Evolutionary conservation across 2,113 vertebrate species (phyloP), one percentile per base, ranked within the genome.

Genomic region (Neopipo cinnamomea): DNA sequence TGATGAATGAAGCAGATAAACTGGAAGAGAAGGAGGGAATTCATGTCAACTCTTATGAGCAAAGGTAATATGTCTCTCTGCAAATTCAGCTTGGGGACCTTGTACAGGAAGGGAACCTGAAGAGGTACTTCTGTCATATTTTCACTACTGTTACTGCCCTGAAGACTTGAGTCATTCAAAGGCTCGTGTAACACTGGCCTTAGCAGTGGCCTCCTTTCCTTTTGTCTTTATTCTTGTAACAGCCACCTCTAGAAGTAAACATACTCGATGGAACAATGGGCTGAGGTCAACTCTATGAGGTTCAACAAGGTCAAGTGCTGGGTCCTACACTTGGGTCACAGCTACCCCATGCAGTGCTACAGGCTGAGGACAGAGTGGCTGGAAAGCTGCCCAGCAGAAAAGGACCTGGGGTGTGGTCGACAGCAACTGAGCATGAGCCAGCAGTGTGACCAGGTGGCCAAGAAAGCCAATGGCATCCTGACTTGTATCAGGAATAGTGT

Each of bases 301-400:
- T 27, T 41, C 47, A 47, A 41, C 17, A 47, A 27, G 17, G 30
- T 17, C 12, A 70, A 31, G 11, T 16, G 8, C 5, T 5, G 4
- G 8, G 24, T 62, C n/a, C 41, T 15, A 21, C 3, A 6, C 47
- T 7, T 49, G 47, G 46, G n/a, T 61, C 46, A 68, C 55, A 55
- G 47, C 20, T 15, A 41, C 14, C 8, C 47, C 55, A 13, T 6
- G 11, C 22, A 76, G 28, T 4, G 4, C 1, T 0, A 30, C 61
- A 75, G 41, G 30, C 47, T 41, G 21, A 41, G 25, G 47, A 30
- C 14, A 62, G 46, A 68, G 47, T 23, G 47, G 30, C 35, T 83
- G 55, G 47, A 31, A 41, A 83, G 20, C 1, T 8, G 30, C 8
- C 5, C 1, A 1, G 28, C 8, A 11, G 28, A 70, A 55, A 55